Evolutionary conservation across 2,888 invertebrate species (phyloP).

Genomic region (Platypus cylindrus): DNA sequence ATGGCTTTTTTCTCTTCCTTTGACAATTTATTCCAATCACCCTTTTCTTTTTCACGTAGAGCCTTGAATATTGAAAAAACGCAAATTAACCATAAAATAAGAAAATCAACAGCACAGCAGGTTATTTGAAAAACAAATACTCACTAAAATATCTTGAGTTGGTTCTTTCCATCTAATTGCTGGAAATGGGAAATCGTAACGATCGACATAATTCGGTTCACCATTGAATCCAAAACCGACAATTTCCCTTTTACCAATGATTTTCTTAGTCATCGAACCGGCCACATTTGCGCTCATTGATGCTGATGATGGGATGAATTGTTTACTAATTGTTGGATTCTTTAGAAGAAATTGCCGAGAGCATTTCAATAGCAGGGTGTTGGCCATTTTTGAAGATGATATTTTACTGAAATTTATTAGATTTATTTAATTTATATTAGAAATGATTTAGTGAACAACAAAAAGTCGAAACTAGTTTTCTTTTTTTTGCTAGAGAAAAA

Average conservation of each 20-base stretch:
- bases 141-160: conserved; percentile 57
- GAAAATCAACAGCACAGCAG: background rate
- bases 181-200: conserved; percentile 69
- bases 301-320: conserved; percentile 19
- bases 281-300: conserved; percentile 39
- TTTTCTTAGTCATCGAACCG: conserved; percentile 9
- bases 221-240: conserved; percentile 82
- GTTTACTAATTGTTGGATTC: conserved; percentile 32
- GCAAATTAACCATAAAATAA: background rate
- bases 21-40: conserved; percentile 84
- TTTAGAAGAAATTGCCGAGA: conserved; percentile 27
- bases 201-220: conserved; percentile 62
- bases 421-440: no score
- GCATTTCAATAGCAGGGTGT: conserved; percentile 19
- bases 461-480: no score
- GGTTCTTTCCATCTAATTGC: conserved; percentile 69
- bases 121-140: background rate
- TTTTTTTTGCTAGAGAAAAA: no score
- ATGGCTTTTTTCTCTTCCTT: conserved; percentile 83
- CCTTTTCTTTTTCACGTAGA: conserved; percentile 81
- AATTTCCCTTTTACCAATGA: conserved; percentile 72
- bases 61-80: conserved; percentile 35
- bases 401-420: background rate
- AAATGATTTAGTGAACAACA: no score
- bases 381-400: conserved; percentile 21